These are phyloP conservation scores for Seladonia tumulorum DNA, from an alignment of 2,888 invertebrate species.

Conservation along the genomic window DNA sequence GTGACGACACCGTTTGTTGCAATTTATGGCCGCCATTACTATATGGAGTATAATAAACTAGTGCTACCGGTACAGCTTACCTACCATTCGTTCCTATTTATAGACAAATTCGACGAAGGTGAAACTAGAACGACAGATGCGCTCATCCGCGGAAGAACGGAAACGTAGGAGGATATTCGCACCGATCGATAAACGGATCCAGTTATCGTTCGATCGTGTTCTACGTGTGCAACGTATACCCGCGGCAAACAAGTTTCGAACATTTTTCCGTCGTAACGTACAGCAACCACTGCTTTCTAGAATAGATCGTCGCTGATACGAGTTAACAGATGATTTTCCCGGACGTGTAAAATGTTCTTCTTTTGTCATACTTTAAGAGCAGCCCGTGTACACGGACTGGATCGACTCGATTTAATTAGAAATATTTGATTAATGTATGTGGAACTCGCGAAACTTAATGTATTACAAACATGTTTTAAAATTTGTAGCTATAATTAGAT, in stretches of 20 bases:
- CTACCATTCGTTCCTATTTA: slow-evolving; percentile 72
- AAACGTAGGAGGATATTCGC: slow-evolving; percentile 45
- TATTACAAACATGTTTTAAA: not conserved
- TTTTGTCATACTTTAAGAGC: not conserved
- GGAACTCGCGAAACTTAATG: not conserved
- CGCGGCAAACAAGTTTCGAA: not conserved
- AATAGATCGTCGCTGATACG: not conserved
- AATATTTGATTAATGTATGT: not conserved
- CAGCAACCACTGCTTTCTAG: slow-evolving; percentile 6
- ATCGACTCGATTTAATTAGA: not conserved
- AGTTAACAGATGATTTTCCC: not conserved
- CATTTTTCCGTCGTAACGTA: not conserved
- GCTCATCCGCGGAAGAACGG: slow-evolving; percentile 59
- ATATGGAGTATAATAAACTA: slow-evolving; percentile 71
- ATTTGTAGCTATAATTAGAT: not conserved
- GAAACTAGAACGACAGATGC: slow-evolving; percentile 62
- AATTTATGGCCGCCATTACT: slow-evolving; percentile 72
- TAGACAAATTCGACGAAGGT: slow-evolving; percentile 68
- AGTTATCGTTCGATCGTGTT: slow-evolving; percentile 10
- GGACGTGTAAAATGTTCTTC: not conserved
- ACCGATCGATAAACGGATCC: slow-evolving; percentile 41
- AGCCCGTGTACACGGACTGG: not conserved
- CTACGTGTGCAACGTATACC: not conserved
- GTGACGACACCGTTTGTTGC: slow-evolving; percentile 72
- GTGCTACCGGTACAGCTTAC: slow-evolving; percentile 65